These are phyloP conservation scores for Delichon dasypus DNA, from an alignment of 2,797 vertebrate genomes.

Conservation along the genomic window DNA sequence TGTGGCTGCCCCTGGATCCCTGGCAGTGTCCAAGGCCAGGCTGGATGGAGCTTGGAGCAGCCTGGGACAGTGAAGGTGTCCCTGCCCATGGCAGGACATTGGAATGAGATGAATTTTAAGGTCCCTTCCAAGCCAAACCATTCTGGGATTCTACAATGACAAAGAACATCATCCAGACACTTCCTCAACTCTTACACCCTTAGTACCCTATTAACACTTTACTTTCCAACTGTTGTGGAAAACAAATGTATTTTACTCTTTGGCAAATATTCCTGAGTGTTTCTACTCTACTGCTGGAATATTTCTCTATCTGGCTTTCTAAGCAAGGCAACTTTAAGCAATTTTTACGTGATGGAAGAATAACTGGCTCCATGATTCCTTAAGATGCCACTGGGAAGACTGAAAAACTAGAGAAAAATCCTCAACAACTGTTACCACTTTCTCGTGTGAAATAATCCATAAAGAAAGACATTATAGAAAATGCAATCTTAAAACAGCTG, in stretches of 20 bases:
- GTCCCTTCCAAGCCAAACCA: background rate
- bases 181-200: background rate
- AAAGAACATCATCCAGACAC: background rate
- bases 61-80: background rate
- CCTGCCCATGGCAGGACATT: background rate
- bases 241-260: background rate
- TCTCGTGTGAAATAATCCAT: background rate
- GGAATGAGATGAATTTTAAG: background rate
- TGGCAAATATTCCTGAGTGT: background rate
- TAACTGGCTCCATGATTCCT: background rate
- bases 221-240: background rate
- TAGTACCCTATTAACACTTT: background rate
- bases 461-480: background rate
- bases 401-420: background rate
- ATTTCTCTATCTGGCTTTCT: background rate
- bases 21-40: background rate
- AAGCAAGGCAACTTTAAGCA: background rate
- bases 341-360: background rate
- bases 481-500: background rate
- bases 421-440: background rate
- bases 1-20: background rate
- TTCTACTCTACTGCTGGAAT: background rate
- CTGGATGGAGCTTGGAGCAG: accelerated
- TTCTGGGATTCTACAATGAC: background rate
- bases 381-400: background rate